Evolutionary conservation across 1,140 invertebrate species (phyloP).

Genomic region (Megalonaias nervosa): DNA sequence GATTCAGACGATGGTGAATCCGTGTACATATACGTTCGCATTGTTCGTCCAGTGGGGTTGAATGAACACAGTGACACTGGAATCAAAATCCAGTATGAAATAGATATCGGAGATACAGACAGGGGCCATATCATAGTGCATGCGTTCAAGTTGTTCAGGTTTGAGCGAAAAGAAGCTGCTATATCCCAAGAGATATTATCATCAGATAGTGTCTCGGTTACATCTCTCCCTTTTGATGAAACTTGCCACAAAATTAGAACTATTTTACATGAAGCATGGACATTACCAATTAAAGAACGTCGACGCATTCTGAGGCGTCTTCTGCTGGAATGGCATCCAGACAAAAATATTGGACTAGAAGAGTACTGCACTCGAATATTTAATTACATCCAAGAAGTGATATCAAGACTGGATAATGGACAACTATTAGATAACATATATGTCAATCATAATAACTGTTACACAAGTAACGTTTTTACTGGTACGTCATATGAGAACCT

Average conservation of each 20-base stretch:
- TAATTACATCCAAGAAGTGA: constrained; percentile 37
- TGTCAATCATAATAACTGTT: constrained; percentile 15
- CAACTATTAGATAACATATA: not conserved
- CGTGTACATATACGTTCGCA: constrained; percentile 4
- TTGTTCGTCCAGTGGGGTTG: constrained; percentile 23
- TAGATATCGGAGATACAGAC: constrained; percentile 38
- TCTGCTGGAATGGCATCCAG: constrained; percentile 61
- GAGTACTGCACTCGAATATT: constrained; percentile 45
- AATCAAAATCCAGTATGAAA: constrained; percentile 24
- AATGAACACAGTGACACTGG: not conserved
- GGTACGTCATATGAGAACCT: not conserved
- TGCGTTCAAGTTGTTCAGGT: constrained; percentile 50
- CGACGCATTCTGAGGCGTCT: constrained; percentile 56
- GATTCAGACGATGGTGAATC: constrained; percentile 8
- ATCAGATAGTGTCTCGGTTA: not conserved
- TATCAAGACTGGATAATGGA: constrained; percentile 22
- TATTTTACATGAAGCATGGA: constrained; percentile 43
- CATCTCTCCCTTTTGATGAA: not conserved
- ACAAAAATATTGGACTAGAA: constrained; percentile 51
- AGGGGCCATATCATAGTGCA: not conserved
- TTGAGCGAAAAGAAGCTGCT: constrained; percentile 27
- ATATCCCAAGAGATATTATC: not conserved
- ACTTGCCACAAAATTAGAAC: constrained; percentile 37
- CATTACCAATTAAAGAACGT: constrained; percentile 39
- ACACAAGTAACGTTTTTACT: constrained; percentile 7